These are phyloP conservation scores for Rattus rattus DNA, from an alignment of 2,113 vertebrate species.

Conservation along the genomic window DNA sequence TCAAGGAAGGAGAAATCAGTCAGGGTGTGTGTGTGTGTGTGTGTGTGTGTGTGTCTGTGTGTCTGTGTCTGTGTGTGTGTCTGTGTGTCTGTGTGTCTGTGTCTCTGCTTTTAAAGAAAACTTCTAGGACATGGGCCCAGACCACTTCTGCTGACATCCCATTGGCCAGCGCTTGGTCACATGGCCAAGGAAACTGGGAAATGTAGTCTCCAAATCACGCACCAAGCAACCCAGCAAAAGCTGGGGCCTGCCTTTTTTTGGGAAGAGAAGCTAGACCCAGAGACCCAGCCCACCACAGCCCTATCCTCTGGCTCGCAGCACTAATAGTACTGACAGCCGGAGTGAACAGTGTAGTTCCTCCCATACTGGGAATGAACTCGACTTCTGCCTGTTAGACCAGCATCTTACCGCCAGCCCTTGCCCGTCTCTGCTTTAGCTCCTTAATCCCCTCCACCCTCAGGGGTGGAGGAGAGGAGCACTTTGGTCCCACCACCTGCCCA, in stretches of 20 bases:
- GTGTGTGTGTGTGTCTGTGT: background rate
- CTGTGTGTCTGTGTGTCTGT: too few relatives aligned
- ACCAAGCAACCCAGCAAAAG: background rate
- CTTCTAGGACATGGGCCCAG: background rate
- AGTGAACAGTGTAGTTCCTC: background rate
- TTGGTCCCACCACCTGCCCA: background rate
- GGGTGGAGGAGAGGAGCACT: background rate
- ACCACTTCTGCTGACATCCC: background rate
- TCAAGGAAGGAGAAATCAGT: background rate
- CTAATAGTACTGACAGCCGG: background rate
- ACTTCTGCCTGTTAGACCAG: background rate
- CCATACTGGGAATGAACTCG: background rate
- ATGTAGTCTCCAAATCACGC: constrained; percentile 1
- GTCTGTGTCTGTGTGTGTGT: too few relatives aligned
- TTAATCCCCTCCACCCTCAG: background rate
- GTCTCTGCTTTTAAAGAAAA: background rate
- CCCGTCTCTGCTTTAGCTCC: background rate
- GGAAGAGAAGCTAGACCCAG: background rate
- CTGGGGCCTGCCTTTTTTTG: too few relatives aligned
- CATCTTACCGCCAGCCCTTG: background rate
- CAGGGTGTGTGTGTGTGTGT: background rate
- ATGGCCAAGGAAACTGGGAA: constrained; percentile 43
- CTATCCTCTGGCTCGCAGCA: background rate
- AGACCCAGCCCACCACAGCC: background rate
- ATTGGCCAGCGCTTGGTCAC: constrained; percentile 23